Conservation (phyloP, 2,113 vertebrate genomes). For the Puntigrus tetrazona region DNA sequence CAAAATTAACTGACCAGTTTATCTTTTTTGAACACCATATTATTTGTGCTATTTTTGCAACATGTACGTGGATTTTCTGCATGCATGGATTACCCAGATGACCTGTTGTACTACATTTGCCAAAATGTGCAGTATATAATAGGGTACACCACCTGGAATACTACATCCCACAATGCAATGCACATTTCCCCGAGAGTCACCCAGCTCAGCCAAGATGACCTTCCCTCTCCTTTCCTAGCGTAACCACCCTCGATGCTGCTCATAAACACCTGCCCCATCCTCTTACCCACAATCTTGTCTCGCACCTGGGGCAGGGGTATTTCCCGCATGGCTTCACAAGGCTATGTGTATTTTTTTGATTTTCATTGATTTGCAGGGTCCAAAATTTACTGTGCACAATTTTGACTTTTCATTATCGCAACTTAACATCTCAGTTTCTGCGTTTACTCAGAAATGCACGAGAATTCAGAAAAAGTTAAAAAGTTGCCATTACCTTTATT, state of each 20-base stretch:
- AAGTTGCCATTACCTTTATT: neutral
- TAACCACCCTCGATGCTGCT: conserved; percentile 37
- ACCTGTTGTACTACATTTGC: neutral
- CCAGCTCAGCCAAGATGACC: conserved; percentile 65
- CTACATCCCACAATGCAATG: conserved; percentile 12
- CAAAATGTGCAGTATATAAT: neutral
- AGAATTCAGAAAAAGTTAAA: neutral
- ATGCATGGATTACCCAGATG: neutral
- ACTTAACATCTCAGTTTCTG: too few species aligned
- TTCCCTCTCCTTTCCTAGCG: conserved; percentile 19
- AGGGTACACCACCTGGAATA: neutral
- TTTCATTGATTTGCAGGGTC: neutral
- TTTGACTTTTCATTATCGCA: neutral
- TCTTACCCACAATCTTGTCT: conserved; percentile 56
- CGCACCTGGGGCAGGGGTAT: conserved; percentile 40
- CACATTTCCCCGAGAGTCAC: conserved; percentile 53
- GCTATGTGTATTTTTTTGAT: neutral
- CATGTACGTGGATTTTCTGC: neutral
- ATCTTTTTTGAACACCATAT: neutral
- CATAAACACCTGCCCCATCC: conserved; percentile 56
- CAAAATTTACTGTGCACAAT: neutral
- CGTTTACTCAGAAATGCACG: too few species aligned
- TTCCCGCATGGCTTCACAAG: conserved; percentile 5
- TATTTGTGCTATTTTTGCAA: neutral
- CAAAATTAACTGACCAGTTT: neutral